Percentiles rank a stretch among this genome's conserved stretches.
phyloP scores from a whole-genome alignment of 2,797 vertebrate genomes.

The Acipenser oxyrinchus region DNA sequence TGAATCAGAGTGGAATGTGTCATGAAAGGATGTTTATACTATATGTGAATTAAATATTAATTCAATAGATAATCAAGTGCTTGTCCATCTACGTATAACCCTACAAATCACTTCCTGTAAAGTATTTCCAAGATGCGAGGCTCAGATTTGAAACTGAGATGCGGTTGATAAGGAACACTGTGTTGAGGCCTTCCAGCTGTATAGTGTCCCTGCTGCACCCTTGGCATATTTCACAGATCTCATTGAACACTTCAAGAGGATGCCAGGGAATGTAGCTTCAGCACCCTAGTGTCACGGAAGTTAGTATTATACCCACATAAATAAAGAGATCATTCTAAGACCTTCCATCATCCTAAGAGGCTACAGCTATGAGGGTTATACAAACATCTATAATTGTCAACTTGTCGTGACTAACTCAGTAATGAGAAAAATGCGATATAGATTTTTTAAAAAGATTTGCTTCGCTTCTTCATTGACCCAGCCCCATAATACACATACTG shows the following conservation, averaged over 20 bases:
- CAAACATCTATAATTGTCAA: slow-evolving; percentile 25
- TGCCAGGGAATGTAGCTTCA: not conserved
- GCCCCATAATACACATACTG: not conserved
- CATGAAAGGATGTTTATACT: too few relatives aligned
- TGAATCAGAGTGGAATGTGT: too few relatives aligned
- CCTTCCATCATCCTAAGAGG: slow-evolving; percentile 21
- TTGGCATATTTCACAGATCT: not conserved
- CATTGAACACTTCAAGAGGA: not conserved
- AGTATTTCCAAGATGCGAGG: not conserved
- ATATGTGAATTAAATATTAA: too few relatives aligned
- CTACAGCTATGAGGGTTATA: slow-evolving; percentile 30
- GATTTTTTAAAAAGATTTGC: not conserved
- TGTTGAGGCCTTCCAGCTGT: not conserved
- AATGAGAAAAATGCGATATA: not conserved
- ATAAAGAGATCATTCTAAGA: slow-evolving; percentile 9
- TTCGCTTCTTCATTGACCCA: not conserved
- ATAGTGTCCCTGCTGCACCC: not conserved
- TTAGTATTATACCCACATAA: slow-evolving; percentile 17
- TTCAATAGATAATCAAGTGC: too few relatives aligned
- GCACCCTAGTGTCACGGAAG: slow-evolving; percentile 34
- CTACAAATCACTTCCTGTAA: not conserved
- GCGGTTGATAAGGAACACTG: not conserved
- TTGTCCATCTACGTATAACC: too few relatives aligned
- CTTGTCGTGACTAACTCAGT: slow-evolving; percentile 14
- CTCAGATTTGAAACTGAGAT: too few relatives aligned